Evolutionary conservation across 2,113 vertebrate genomes (phyloP), one percentile per base, ranked within the genome.

Genomic region (Genyomyrus donnyi): DNA sequence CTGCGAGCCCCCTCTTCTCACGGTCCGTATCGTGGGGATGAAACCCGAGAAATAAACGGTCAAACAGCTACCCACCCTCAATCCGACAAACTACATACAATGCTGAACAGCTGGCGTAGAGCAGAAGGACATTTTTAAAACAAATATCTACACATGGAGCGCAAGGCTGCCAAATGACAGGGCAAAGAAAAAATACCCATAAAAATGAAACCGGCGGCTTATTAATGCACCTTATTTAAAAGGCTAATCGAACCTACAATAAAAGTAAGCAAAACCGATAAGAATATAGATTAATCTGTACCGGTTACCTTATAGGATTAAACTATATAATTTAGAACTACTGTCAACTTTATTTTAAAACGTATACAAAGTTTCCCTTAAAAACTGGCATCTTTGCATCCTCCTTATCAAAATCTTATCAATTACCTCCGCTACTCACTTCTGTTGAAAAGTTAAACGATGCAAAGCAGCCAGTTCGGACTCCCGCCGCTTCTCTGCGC

Each of bases 81-180:
- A 39, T 80, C 74, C 74, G 15, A 80, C 74, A 42, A 70, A 80
- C 74, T 80, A 80, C 74, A 97, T 97, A 96, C 97, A 97, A 97
- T 96, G 96, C 95, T 96, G 96, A 97, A 97, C 97, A 98, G 97
- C 97, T 98, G 97, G 96, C 95, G 92, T 92, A 92, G 95, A 97
- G 95, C 95, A 96, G 92, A 95, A 97, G 95, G 96, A 97, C 96
- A 96, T 93, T 95, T 97, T 98, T 97, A 95, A 97, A 97, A 97
- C 96, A 97, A 97, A 97, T 97, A 96, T 96, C 95, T 95, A 93
- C 96, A 96, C 93, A 95, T 93, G 94, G 96, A 95, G 95, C 96
- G 95, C 95, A 94, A 93, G 91, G 93, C 92, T 92, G 93, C 95
- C 95, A 95, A 70, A 74, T 89, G 90, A 90, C 74, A 89, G 19